Evolutionary conservation across 2,888 invertebrate species (phyloP), one percentile per base, ranked within the genome.

Genomic region (Xylota sylvarum): DNA sequence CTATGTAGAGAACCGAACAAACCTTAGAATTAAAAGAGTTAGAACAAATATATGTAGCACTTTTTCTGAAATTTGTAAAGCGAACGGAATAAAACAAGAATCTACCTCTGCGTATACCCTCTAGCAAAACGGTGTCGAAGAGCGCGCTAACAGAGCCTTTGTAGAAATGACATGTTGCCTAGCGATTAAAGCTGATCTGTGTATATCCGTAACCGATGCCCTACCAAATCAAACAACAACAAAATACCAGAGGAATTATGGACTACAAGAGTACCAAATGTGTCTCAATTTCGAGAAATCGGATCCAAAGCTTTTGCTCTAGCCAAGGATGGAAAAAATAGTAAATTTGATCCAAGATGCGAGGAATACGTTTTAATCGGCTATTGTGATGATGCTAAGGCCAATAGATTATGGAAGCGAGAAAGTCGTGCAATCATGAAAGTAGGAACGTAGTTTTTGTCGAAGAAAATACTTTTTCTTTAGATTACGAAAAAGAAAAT

Each of bases 361-460:
- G 60, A 81, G 23, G 74, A 82, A 56, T 73, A n/a, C n/a, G 27
- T 64, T 23, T 48, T 69, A 35, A 32, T 69, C 1, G 74, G 74
- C n/a, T 79, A 69, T 48, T 74, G 40, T n/a, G 65, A 73, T 7
- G 62, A 81, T 60, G 50, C 60, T 9, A 72, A 73, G 35, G 77
- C 81, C 0, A 78, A 81, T 40, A 55, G 62, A 19, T 37, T 81
- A 23, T 82, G 82, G 74, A 64, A 77, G 52, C 40, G 32, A 46
- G 67, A 43, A 17, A 37, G 32, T 27, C 50, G 50, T n/a, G 32
- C 9, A 9, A 40, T 70, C 7, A 40, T 55, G 0, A 62, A 30
- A 79, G 79, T 30, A 64, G 85, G 19, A 76, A 80, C 43, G 65
- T 67, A 23, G 37, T 27, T 5, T 78, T 78, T 10, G 6, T 52